Evolutionary conservation across 2,888 invertebrate genomes (phyloP).

Genomic region (Rhagonycha lutea): DNA sequence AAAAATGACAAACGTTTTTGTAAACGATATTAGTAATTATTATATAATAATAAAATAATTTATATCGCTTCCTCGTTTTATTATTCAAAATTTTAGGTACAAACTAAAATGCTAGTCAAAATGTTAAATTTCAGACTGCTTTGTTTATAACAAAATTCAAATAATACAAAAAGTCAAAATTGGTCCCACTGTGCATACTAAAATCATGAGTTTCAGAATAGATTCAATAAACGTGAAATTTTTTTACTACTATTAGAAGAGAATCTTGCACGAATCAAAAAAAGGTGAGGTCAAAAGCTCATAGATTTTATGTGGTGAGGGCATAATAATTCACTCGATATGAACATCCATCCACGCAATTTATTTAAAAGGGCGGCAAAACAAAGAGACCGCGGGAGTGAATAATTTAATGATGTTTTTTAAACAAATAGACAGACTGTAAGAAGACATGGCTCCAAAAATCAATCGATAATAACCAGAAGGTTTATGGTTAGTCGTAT

Average conservation of each 20-base stretch:
- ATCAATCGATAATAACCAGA: slow-evolving; percentile 53
- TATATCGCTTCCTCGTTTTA: background rate
- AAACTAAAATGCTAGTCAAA: too few species aligned
- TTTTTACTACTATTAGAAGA: too few species aligned
- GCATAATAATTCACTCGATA: slow-evolving; percentile 47
- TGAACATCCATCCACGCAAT: slow-evolving; percentile 34
- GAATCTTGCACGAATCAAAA: background rate
- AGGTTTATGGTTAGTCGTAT: slow-evolving; percentile 16
- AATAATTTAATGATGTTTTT: slow-evolving; percentile 53
- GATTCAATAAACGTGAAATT: too few species aligned
- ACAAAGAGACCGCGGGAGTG: slow-evolving; percentile 50
- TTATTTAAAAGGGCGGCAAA: slow-evolving; percentile 47
- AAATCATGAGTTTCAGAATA: too few species aligned
- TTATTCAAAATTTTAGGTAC: background rate
- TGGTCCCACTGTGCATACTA: too few species aligned
- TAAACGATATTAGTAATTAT: background rate
- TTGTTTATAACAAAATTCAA: too few species aligned
- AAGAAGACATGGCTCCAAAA: slow-evolving; percentile 50
- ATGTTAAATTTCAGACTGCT: too few species aligned
- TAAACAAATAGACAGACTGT: slow-evolving; percentile 52
- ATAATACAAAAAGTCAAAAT: too few species aligned
- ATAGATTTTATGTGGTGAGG: slow-evolving; percentile 30
- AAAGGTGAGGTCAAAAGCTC: background rate
- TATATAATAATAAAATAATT: background rate
- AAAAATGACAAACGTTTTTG: slow-evolving; percentile 9